These are phyloP conservation scores for Lacerta viridis DNA, from an alignment of 2,797 vertebrate species.

Conservation along the genomic window DNA sequence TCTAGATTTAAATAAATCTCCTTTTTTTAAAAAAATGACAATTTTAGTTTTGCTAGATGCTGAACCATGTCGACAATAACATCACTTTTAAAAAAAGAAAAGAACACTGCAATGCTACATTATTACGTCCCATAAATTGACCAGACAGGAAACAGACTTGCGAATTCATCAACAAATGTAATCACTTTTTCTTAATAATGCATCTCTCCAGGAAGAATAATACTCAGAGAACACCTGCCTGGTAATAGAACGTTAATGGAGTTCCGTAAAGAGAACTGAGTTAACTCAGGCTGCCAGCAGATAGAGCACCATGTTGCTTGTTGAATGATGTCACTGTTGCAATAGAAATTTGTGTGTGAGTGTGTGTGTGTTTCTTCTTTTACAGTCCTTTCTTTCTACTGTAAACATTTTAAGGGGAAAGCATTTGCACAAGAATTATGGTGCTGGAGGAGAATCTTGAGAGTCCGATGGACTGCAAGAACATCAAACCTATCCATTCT, in stretches of 20 bases:
- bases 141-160: background rate
- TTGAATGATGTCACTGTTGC: background rate
- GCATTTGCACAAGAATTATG: background rate
- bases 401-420: background rate
- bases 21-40: background rate
- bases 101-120: background rate
- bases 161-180: background rate
- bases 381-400: background rate
- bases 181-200: slow-evolving; percentile 21
- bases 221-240: slow-evolving; percentile 1
- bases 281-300: background rate
- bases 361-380: no score
- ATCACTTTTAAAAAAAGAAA: background rate
- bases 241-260: slow-evolving; percentile 8
- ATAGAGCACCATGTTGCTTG: background rate
- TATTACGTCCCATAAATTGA: background rate
- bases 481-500: no score
- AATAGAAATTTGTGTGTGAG: no score
- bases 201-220: background rate
- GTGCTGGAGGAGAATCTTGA: no score
- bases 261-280: background rate
- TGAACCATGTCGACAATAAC: background rate
- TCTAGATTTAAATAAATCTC: slow-evolving; percentile 11
- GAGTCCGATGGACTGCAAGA: no score
- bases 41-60: slow-evolving; percentile 5